Percentiles rank a stretch among this genome's conserved stretches.
These are phyloP conservation scores for Iselma pallidipennis DNA, from an alignment of 2,888 invertebrate genomes.

Conservation along the genomic window DNA sequence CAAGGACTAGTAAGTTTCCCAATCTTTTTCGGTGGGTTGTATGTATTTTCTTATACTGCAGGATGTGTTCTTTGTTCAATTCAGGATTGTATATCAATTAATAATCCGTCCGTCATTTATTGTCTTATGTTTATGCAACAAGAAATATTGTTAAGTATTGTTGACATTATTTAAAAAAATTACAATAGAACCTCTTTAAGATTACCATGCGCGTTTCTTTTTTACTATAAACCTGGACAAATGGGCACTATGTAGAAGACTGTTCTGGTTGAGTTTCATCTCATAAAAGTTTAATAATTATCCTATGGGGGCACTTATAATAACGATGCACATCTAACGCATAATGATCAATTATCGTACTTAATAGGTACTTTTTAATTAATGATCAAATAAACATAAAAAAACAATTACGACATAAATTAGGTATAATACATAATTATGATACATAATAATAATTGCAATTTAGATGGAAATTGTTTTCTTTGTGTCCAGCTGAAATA, in stretches of 20 bases:
- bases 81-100: not conserved
- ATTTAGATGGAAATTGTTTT: not conserved
- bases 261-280: too few relatives aligned
- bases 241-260: too few relatives aligned
- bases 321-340: not conserved
- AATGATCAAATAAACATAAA: not conserved
- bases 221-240: not conserved
- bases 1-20: too few relatives aligned
- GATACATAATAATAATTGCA: too few relatives aligned
- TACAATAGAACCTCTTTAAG: not conserved
- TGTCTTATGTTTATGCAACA: not conserved
- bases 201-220: too few relatives aligned
- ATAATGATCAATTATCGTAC: not conserved
- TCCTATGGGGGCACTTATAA: not conserved
- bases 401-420: not conserved
- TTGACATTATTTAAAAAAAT: not conserved
- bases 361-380: not conserved
- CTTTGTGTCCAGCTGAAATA: not conserved
- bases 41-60: too few relatives aligned
- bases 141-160: not conserved
- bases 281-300: too few relatives aligned
- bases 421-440: too few relatives aligned
- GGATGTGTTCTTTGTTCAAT: too few relatives aligned
- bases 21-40: too few relatives aligned
- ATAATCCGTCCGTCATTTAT: not conserved